phyloP scores from a whole-genome alignment of 2,113 vertebrate species.

The Hylia prasina region DNA sequence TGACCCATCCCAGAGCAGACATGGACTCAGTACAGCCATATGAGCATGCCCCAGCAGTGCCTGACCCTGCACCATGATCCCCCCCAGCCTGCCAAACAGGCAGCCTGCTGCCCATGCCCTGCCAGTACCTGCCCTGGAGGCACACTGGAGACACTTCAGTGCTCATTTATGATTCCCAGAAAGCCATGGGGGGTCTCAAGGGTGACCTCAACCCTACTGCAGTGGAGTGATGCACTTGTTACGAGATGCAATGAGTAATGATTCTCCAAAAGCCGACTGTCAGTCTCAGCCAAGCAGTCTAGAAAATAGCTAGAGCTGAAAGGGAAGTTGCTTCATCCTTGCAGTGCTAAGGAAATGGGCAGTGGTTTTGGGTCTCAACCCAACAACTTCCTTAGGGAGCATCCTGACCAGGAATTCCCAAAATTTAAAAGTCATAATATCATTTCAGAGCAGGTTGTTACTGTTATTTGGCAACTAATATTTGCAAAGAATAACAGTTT shows the following conservation, averaged over 20 bases:
- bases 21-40: not conserved
- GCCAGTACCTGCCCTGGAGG: fast-evolving
- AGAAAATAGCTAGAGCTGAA: not conserved
- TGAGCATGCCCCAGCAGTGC: not conserved
- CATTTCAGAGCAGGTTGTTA: not conserved
- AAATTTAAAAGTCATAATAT: not conserved
- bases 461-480: not conserved
- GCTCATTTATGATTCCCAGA: not conserved
- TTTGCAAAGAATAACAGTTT: not conserved
- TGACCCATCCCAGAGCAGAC: not conserved
- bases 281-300: not conserved
- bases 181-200: not conserved
- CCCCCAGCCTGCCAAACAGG: not conserved
- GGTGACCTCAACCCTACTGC: not conserved
- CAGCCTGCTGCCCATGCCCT: not conserved
- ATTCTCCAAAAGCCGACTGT: not conserved
- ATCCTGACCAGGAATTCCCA: fast-evolving
- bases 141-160: not conserved
- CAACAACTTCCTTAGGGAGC: not conserved
- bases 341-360: not conserved
- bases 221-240: not conserved
- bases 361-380: not conserved
- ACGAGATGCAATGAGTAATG: not conserved
- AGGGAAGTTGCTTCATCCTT: fast-evolving
- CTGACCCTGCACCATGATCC: fast-evolving